Base-by-base conservation (phyloP, 2,888 invertebrate genomes). In the Oxytorus armatus region DNA sequence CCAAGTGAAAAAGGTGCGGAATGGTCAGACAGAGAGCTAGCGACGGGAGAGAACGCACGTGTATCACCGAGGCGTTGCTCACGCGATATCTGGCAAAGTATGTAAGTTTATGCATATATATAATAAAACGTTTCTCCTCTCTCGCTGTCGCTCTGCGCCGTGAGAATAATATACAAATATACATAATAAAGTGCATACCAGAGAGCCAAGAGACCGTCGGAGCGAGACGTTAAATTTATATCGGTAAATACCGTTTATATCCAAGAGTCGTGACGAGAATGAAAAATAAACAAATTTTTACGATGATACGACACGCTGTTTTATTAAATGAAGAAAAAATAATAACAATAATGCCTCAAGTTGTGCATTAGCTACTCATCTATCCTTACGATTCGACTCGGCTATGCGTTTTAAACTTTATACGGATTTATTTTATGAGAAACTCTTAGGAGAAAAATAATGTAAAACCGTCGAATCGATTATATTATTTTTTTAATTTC, bases 1-100 rank as follows among this genome's bases (percentile, higher is more conserved):
- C 53, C 59, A 79, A 75, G 79, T 79, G 70, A 70, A 75, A 79
- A 70, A 70, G 66, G 75, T 66, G 70, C 75, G 65, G 51, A 65
- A 79, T 79, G 70, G 75, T 70, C 75, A 77, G 77, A 29, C 29
- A 29, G 2, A 29, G 29, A 2, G 2, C 29, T 4, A 0, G 18
- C 1, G 47, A 5, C 16, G 5, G 18, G 16, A 18, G 16, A 47
- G 29, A 29, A 29, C 29, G 29, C 29, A 29, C 3, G 29, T 29
- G 29, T 29, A 5, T 29, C 29, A 29, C 5, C 3, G 29, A 29
- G n/a, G n/a, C n/a, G n/a, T n/a, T n/a, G n/a, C n/a, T n/a, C n/a
- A n/a, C n/a, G n/a, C n/a, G 74, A 59, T 75, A 75, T 75, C 49
- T 47, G 59, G 49, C 59, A 47, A 33, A 59, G 36, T 18, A 55